phyloP scores from a whole-genome alignment of 2,797 vertebrate genomes.

The Lemur catta region DNA sequence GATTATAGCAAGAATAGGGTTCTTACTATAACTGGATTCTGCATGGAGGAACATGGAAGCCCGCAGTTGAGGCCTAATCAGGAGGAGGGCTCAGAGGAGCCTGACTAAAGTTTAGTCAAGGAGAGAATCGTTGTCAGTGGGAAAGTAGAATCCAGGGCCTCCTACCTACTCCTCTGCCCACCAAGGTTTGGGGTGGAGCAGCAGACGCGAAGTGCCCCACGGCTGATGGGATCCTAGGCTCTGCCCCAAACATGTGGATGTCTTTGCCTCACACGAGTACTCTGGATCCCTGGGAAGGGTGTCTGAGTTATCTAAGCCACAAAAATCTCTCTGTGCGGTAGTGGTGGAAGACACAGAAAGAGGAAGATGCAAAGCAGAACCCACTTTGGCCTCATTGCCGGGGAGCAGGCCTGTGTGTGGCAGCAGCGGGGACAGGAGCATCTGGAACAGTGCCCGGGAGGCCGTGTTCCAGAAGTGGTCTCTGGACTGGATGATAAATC shows the following conservation, averaged over 20 bases:
- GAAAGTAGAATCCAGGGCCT: background rate
- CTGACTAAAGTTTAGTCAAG: background rate
- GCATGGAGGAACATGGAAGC: background rate
- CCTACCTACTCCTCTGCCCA: background rate
- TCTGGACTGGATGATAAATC: conserved; percentile 53
- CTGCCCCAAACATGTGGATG: background rate
- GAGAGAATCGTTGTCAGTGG: background rate
- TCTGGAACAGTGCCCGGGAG: conserved; percentile 16
- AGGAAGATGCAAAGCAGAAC: background rate
- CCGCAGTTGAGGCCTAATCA: background rate
- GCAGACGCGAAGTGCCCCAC: background rate
- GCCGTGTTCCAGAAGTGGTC: conserved; percentile 36
- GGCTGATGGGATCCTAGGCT: background rate
- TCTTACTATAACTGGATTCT: background rate
- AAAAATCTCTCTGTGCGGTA: background rate
- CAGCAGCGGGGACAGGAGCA: background rate
- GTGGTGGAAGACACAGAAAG: background rate
- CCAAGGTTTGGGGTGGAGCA: background rate
- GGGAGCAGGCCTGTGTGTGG: background rate
- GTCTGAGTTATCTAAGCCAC: background rate
- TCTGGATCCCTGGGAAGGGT: background rate
- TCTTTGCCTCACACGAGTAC: background rate
- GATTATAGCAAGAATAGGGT: background rate
- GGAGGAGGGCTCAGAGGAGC: background rate
- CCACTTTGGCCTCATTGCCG: background rate